These are phyloP conservation scores for Aphaenogaster ashmeadi DNA, from an alignment of 1,140 invertebrate genomes.

Conservation along the genomic window DNA sequence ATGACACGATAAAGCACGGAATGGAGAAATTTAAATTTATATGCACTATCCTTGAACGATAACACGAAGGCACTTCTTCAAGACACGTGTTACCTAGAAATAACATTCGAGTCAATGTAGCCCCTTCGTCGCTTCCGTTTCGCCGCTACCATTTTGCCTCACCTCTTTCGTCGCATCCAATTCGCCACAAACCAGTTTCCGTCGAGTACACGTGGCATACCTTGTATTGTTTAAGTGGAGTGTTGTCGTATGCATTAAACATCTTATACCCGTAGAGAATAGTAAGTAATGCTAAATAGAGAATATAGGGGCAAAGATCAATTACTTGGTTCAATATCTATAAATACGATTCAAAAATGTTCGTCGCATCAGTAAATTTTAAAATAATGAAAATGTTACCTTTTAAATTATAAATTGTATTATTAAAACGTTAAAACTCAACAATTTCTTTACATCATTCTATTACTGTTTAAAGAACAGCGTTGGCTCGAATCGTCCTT, in stretches of 20 bases:
- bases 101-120: slow-evolving; percentile 45
- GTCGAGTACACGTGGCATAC: slow-evolving; percentile 2
- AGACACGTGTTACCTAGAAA: not conserved
- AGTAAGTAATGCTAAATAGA: slow-evolving; percentile 22
- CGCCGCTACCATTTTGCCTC: slow-evolving; percentile 19
- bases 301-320: not conserved
- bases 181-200: slow-evolving; percentile 33
- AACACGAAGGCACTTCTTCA: not conserved
- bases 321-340: not conserved
- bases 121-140: slow-evolving; percentile 5
- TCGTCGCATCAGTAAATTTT: not conserved
- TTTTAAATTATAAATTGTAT: not conserved
- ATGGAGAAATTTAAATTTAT: slow-evolving; percentile 22
- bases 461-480: not conserved
- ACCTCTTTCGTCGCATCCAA: slow-evolving; percentile 48
- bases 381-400: not conserved
- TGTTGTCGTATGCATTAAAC: slow-evolving; percentile 54
- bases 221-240: slow-evolving; percentile 36
- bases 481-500: not conserved
- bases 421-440: not conserved
- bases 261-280: slow-evolving; percentile 22
- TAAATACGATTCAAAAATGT: not conserved
- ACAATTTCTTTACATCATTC: not conserved
- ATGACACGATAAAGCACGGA: not conserved
- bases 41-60: not conserved